phyloP scores from a whole-genome alignment of 2,888 invertebrate genomes.

The Ariolimax columbianus region DNA sequence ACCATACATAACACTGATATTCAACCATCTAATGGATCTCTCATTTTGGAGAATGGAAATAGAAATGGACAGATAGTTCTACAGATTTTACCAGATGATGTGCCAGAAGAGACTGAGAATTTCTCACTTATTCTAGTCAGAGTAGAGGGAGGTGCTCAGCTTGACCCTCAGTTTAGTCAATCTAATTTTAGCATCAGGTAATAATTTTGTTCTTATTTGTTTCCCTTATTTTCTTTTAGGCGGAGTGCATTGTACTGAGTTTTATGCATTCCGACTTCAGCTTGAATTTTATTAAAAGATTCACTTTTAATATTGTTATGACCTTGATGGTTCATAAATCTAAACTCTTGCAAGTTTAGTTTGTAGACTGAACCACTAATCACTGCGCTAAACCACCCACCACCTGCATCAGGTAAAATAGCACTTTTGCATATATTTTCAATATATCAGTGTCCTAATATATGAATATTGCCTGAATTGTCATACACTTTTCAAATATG shows the following conservation, averaged over 20 bases:
- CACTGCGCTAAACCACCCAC: too few species aligned
- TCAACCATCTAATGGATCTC: constrained; percentile 66
- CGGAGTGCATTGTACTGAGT: too few species aligned
- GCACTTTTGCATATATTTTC: neutral
- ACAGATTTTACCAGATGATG: constrained; percentile 70
- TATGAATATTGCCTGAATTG: too few species aligned
- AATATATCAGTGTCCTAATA: neutral
- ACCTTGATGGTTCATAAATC: too few species aligned
- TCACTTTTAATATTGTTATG: too few species aligned
- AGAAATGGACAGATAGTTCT: constrained; percentile 66
- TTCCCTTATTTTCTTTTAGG: too few species aligned
- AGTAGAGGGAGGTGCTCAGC: constrained; percentile 76
- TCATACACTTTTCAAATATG: neutral
- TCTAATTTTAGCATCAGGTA: constrained; percentile 73
- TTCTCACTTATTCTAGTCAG: constrained; percentile 65
- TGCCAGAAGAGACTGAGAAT: constrained; percentile 73
- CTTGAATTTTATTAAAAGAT: too few species aligned
- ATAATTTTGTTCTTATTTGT: too few species aligned
- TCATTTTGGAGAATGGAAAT: constrained; percentile 62
- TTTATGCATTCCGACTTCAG: too few species aligned
- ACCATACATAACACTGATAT: constrained; percentile 63
- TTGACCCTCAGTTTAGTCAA: constrained; percentile 64
- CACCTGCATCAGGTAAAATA: constrained; percentile 68
- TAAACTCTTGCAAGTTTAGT: too few species aligned
- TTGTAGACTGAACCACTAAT: too few species aligned